A percentile compares a stretch with the other conserved stretches of the same genome.
phyloP scores from a whole-genome alignment of 2,888 invertebrate species.

The Boloria selene region DNA sequence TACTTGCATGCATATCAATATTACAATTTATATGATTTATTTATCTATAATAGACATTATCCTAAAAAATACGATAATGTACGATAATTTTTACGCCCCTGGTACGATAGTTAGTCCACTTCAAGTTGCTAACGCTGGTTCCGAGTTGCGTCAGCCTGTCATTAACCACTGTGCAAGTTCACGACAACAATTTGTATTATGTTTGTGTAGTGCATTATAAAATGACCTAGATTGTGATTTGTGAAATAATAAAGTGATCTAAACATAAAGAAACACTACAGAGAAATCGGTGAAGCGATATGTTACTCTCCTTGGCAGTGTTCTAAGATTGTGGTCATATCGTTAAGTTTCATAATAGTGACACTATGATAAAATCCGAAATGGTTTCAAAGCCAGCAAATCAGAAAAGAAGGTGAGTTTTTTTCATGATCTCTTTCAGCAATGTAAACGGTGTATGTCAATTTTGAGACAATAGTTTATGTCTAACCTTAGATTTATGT shows the following conservation, averaged over 20 bases:
- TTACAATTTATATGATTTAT: too few species aligned
- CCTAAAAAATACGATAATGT: too few species aligned
- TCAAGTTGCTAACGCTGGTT: too few species aligned
- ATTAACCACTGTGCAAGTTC: conserved; percentile 66
- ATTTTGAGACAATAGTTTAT: conserved; percentile 1
- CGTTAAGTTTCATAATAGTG: conserved; percentile 71
- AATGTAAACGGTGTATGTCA: background rate
- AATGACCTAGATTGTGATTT: conserved; percentile 76
- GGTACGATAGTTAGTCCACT: too few species aligned
- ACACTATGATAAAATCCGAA: conserved; percentile 63
- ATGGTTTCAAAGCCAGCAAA: conserved; percentile 82
- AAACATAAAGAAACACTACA: conserved; percentile 54
- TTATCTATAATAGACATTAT: too few species aligned
- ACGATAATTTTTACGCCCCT: too few species aligned
- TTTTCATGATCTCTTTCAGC: background rate
- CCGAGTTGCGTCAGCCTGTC: too few species aligned
- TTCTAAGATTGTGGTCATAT: conserved; percentile 81
- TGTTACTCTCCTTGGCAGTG: conserved; percentile 83
- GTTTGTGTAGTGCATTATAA: conserved; percentile 71
- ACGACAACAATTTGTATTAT: conserved; percentile 73
- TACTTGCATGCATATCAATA: too few species aligned
- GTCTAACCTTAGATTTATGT: conserved; percentile 32
- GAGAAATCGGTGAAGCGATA: conserved; percentile 70
- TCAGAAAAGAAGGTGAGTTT: conserved; percentile 86
- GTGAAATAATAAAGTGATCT: conserved; percentile 61